These are phyloP conservation scores for Cichladusa arquata DNA, from an alignment of 2,113 vertebrate species.

Conservation along the genomic window DNA sequence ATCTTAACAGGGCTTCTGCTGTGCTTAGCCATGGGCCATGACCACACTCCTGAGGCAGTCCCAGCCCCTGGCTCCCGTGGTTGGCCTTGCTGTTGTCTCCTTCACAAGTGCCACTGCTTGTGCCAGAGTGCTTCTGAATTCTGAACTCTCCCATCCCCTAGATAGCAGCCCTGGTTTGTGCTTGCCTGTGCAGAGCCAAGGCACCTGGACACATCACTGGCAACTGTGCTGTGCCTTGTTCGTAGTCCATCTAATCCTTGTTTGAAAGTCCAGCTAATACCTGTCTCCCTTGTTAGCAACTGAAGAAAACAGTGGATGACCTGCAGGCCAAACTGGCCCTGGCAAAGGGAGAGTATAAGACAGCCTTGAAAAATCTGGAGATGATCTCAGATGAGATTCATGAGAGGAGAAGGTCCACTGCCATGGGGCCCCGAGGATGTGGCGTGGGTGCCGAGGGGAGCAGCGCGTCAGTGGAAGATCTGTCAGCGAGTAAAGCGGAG, in stretches of 20 bases:
- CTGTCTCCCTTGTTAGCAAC: slow-evolving; percentile 76
- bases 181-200: not conserved
- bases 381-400: slow-evolving; percentile 98
- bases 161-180: not conserved
- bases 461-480: slow-evolving; percentile 75
- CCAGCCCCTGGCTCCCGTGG: accelerated
- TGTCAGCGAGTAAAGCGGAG: slow-evolving; percentile 78
- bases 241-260: no score
- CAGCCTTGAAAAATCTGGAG: slow-evolving; percentile 92
- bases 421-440: slow-evolving; percentile 88
- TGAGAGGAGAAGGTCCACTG: slow-evolving; percentile 81
- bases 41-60: no score
- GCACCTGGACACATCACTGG: accelerated
- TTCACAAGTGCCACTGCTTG: not conserved
- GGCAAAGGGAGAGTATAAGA: slow-evolving; percentile 92
- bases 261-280: not conserved
- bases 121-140: not conserved
- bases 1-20: no score
- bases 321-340: slow-evolving; percentile 88
- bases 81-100: not conserved
- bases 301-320: slow-evolving; percentile 94
- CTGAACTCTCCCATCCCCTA: not conserved
- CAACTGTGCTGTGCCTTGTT: accelerated
- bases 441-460: slow-evolving; percentile 90
- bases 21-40: no score